These are phyloP conservation scores for Phainopepla nitens DNA, from an alignment of 2,113 vertebrate species.

Conservation along the genomic window DNA sequence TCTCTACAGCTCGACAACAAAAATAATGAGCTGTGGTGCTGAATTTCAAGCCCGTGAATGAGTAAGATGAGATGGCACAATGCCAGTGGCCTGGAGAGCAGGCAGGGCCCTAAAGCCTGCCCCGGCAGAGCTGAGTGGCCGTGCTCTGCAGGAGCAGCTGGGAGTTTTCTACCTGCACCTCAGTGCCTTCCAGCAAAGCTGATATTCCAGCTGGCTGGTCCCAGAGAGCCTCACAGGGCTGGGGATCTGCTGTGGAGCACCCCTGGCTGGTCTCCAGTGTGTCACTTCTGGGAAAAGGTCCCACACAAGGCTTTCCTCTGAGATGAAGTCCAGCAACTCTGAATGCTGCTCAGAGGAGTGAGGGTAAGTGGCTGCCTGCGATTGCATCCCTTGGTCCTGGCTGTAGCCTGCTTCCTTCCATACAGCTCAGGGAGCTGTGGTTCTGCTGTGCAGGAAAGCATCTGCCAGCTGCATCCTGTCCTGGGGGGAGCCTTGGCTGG, in stretches of 20 bases:
- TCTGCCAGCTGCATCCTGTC: not conserved
- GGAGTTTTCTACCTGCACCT: not conserved
- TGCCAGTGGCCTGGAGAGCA: not conserved
- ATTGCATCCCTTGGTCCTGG: not conserved
- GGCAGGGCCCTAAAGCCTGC: not conserved
- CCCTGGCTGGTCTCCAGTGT: not conserved
- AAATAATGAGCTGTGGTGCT: not conserved
- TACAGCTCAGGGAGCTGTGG: not conserved
- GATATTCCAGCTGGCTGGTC: not conserved
- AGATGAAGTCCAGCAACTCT: not conserved
- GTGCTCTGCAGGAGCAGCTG: rapidly evolving
- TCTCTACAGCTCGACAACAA: not conserved
- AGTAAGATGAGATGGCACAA: not conserved
- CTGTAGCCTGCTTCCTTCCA: not conserved
- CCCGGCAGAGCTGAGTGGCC: not conserved
- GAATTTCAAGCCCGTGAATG: not conserved
- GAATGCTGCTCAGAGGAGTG: not conserved
- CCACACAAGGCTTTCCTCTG: not conserved
- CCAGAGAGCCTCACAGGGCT: not conserved
- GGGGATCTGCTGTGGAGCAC: not conserved
- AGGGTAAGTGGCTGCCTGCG: not conserved
- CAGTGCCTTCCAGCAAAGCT: not conserved
- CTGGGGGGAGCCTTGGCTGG: not conserved
- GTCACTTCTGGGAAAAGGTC: not conserved
- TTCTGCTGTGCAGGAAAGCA: not conserved